Base-by-base conservation (phyloP, 64 coral and sea anemone genomes). In the Dendronephthya gigantea region DNA sequence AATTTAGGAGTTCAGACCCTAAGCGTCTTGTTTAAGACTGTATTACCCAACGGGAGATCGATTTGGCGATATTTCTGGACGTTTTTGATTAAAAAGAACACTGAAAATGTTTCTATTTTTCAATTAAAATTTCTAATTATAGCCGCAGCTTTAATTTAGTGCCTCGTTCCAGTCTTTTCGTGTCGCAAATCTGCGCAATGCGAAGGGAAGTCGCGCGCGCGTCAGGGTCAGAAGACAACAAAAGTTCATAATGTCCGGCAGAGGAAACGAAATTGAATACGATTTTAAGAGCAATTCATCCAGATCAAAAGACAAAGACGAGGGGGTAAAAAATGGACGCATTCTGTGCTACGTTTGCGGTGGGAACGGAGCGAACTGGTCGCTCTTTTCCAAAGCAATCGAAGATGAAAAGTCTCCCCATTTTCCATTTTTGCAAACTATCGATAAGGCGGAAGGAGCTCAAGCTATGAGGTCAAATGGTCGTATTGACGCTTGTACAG, bases 391-490 rank as follows among this genome's bases (percentile, higher is more conserved):
- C 9, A 79, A 79, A 39, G 72, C 16, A 39, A 79, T 35, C 72
- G 72, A 79, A 17, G 10, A 2, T 8, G 72, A 79, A 34, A 79
- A 79, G 6, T 79, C 72, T 8, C 72, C 72, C 15, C 36, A 79
- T 39, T 79, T 79, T 79, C 72, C 72, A 29, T 79, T 79, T 35
- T 79, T 79, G 72, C 32, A 35, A 39, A 35, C 36, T 12, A 79
- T 79, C 36, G 72, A 79, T 35, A 79, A 79, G 30, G 72, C 72
- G 31, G 72, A 79, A 79, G 72, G 72, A 13, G 72, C 72, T 37
- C 13, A 79, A 35, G 9, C 31, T 39, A 36, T 79, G 37, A 79
- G 37, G 72, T 34, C 31, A 39, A 79, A 79, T 39, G 72, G 72
- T 79, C 72, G 72, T 28, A 79, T 79, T 4, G 72, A 79, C 36